Evolutionary conservation across 2,113 vertebrate species (phyloP).

Genomic region (Anseranas semipalmata): DNA sequence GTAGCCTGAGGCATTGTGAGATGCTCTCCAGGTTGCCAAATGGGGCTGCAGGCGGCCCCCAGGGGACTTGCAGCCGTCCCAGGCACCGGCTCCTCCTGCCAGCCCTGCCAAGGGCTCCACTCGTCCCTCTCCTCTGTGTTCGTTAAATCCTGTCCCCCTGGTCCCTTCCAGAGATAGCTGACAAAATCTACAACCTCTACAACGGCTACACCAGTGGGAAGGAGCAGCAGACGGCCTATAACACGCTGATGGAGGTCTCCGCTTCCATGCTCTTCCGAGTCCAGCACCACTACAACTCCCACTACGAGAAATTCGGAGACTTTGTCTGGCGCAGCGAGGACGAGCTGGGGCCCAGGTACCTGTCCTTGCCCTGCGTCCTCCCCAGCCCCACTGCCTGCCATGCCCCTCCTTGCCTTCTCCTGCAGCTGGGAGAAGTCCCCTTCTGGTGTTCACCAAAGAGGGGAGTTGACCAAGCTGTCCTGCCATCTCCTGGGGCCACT

Average conservation of each 20-base stretch:
- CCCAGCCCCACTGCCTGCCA: background rate
- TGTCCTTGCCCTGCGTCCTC: background rate
- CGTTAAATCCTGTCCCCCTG: background rate
- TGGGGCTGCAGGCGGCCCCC: background rate
- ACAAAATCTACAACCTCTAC: slow-evolving; percentile 97
- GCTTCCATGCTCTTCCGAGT: slow-evolving; percentile 92
- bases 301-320: slow-evolving; percentile 98
- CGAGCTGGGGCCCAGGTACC: slow-evolving; percentile 94
- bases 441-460: background rate
- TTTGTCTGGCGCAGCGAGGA: slow-evolving; percentile 98
- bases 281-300: slow-evolving; percentile 97
- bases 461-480: background rate
- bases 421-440: background rate
- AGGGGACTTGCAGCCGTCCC: background rate
- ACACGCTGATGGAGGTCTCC: slow-evolving; percentile 94
- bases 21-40: background rate
- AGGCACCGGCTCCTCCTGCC: background rate
- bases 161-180: slow-evolving; percentile 88
- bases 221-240: slow-evolving; percentile 97
- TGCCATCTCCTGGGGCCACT: background rate
- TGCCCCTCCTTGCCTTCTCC: background rate
- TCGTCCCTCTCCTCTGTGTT: background rate
- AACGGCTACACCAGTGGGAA: slow-evolving; percentile 99
- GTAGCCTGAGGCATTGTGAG: background rate
- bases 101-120: background rate